Evolutionary conservation across 2,113 vertebrate species (phyloP).

Genomic region (Crotophaga sulcirostris): DNA sequence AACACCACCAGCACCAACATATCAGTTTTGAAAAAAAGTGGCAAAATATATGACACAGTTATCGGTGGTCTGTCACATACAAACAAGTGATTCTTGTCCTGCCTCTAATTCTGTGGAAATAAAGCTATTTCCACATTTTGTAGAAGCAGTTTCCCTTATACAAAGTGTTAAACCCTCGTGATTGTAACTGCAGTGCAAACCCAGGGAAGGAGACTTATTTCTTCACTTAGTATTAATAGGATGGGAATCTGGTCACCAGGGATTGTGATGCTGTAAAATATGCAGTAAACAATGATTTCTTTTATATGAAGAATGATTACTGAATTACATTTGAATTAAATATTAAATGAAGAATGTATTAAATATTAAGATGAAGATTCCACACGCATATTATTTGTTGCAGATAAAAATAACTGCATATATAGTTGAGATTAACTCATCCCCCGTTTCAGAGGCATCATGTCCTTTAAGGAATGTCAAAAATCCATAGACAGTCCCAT

Average conservation of each 20-base stretch:
- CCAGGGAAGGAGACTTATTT: neutral
- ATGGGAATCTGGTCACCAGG: neutral
- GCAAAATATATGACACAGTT: neutral
- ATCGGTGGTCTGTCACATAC: neutral
- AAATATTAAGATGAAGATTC: constrained; percentile 48
- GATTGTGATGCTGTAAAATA: neutral
- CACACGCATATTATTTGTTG: neutral
- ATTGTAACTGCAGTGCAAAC: neutral
- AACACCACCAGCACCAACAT: neutral
- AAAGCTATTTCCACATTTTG: neutral
- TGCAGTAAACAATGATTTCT: constrained; percentile 55
- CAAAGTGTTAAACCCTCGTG: neutral
- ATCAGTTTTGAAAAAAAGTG: neutral
- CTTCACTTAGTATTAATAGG: neutral
- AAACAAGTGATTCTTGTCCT: neutral
- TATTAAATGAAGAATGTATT: constrained; percentile 48
- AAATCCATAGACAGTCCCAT: neutral
- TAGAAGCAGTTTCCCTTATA: neutral
- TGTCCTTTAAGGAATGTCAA: neutral
- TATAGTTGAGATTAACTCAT: neutral
- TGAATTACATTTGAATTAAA: constrained; percentile 42
- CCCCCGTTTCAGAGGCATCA: neutral
- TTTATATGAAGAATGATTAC: constrained; percentile 39
- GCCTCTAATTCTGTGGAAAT: neutral
- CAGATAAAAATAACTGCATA: constrained; percentile 32